Evolutionary conservation across 2,888 invertebrate species (phyloP).

Genomic region (Harmothoe impar): DNA sequence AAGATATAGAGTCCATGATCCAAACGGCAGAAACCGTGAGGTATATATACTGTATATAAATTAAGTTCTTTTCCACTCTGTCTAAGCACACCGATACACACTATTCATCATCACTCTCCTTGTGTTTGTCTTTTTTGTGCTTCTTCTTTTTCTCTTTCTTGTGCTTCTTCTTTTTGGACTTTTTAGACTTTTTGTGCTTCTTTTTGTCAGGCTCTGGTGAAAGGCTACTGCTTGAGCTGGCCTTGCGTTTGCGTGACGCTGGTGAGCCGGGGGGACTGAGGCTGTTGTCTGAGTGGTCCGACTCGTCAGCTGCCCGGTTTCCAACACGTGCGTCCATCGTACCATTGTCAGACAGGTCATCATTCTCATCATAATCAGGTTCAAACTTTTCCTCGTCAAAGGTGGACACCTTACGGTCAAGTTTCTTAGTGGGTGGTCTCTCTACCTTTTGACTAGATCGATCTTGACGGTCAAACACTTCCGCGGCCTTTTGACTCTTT

Average conservation of each 20-base stretch:
- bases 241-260: slow-evolving; percentile 32
- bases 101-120: slow-evolving; percentile 48
- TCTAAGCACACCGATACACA: background rate
- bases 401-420: slow-evolving; percentile 77
- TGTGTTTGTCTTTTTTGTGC: slow-evolving; percentile 72
- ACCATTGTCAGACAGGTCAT: slow-evolving; percentile 10
- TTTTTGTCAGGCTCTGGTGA: slow-evolving; percentile 72
- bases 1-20: no score
- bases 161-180: slow-evolving; percentile 53
- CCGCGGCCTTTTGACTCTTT: background rate
- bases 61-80: background rate
- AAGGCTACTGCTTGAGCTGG: slow-evolving; percentile 66
- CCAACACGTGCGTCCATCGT: background rate
- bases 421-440: background rate
- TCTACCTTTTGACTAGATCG: slow-evolving; percentile 12
- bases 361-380: slow-evolving; percentile 78
- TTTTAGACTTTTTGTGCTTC: slow-evolving; percentile 72
- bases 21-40: no score
- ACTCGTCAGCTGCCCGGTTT: background rate
- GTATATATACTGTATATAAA: no score
- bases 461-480: background rate
- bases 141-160: slow-evolving; percentile 64
- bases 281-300: background rate
- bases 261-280: background rate
- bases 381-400: slow-evolving; percentile 79